Base-by-base conservation (phyloP, 2,113 vertebrate species). In the Fukomys damarensis region DNA sequence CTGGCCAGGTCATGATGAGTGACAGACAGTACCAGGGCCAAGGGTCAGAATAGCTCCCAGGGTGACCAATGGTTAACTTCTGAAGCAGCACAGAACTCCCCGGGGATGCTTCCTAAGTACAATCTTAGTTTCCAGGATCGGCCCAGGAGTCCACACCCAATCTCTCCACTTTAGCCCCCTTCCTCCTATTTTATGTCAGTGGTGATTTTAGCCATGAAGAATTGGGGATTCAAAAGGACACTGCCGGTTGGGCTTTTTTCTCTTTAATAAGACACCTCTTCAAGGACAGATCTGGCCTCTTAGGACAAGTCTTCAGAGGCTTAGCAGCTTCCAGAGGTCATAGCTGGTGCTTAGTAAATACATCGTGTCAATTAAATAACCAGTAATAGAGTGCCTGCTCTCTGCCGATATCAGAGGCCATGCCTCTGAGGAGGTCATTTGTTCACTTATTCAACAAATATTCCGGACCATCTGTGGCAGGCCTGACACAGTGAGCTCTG, bases 241-340 rank as follows among this genome's bases (percentile, higher is more conserved):
- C 28, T 38, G 1, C 4, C 5, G 59, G 9, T 38, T 38, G 1
- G 32, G 17, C 30, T 59, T 92, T 10, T 52, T 28, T 91, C 72
- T 83, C 65, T 85, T 94, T 93, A 88, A 52, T 38, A 81, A 96
- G 32, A 43, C 41, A 74, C 30, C n/a, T 88, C 74, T 66, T 84
- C n/a, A 86, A 74, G 79, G 82, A 56, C 54, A 83, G 66, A 68
- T 26, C 35, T 70, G 77, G 5, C 58, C 56, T 91, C 56, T 59
- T 28, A 54, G 32, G 22, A 41, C 79, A 77, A 82, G 79, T 56
- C 52, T 95, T 79, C 16, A 0, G 8, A 90, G 43, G 35, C 17
- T 74, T 83, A 43, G n/a, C 20, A 76, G 16, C 65, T 91, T 93
- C 82, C 41, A 86, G 38, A n/a, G 43, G 59, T 81, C 79, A 28